Percentiles rank a stretch among this genome's conserved stretches.
phyloP scores from a whole-genome alignment of 2,888 invertebrate species.

The Drosophila nr. perissopoda region DNA sequence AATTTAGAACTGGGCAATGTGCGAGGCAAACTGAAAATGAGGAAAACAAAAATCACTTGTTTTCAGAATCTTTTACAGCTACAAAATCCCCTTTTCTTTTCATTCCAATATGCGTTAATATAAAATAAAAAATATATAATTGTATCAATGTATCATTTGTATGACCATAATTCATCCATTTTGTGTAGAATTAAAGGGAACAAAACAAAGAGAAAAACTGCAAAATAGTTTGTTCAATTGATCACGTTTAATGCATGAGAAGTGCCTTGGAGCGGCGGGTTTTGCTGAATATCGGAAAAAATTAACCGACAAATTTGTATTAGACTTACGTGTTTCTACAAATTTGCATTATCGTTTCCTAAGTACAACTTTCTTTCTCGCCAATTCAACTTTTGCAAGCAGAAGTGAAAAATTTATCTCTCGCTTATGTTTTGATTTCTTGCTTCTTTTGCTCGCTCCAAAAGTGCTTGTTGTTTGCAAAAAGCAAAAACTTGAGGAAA shows the following conservation, averaged over 20 bases:
- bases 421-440: conserved; percentile 47
- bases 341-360: conserved; percentile 40
- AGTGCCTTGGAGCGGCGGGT: background rate
- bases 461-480: conserved; percentile 20
- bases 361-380: conserved; percentile 57
- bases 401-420: conserved; percentile 11
- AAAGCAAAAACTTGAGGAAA: conserved; percentile 39
- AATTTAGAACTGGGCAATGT: too few species aligned
- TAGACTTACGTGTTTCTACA: conserved; percentile 21
- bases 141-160: too few species aligned
- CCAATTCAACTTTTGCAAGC: conserved; percentile 41
- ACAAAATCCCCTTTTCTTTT: too few species aligned
- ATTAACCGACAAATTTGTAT: conserved; percentile 19
- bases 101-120: background rate
- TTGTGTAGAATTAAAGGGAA: background rate
- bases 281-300: conserved; percentile 24
- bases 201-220: background rate
- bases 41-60: too few species aligned
- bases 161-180: background rate
- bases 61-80: too few species aligned
- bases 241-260: background rate
- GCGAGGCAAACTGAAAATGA: too few species aligned
- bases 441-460: conserved; percentile 37
- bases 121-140: background rate
- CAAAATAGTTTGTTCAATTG: background rate